These are phyloP conservation scores for Phyllostomus discolor DNA, from an alignment of 2,113 vertebrate genomes.

Conservation along the genomic window DNA sequence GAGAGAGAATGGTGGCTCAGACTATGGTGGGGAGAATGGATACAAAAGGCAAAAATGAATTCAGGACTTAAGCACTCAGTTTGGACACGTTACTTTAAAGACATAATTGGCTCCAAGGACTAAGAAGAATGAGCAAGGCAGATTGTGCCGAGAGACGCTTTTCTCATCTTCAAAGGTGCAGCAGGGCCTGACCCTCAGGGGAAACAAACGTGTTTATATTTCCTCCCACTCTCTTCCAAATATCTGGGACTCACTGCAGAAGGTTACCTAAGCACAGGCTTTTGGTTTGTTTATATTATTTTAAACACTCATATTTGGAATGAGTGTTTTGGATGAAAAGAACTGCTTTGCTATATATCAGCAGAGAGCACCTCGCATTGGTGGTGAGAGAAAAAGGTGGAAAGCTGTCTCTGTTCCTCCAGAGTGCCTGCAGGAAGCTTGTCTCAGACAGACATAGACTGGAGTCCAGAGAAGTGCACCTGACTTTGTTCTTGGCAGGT, in stretches of 20 bases:
- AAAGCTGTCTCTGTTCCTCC: background rate
- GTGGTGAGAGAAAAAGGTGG: background rate
- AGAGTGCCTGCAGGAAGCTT: background rate
- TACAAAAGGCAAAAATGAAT: background rate
- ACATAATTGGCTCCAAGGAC: background rate
- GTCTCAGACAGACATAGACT: background rate
- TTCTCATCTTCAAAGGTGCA: background rate
- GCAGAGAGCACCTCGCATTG: background rate
- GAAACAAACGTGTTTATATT: background rate
- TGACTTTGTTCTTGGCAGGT: background rate
- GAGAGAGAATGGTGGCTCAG: background rate
- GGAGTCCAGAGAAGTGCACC: background rate
- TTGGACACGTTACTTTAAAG: background rate
- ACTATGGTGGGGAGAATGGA: background rate
- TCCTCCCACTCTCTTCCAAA: background rate
- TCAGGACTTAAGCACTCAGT: background rate
- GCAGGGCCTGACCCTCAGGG: rapidly evolving
- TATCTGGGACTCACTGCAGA: background rate
- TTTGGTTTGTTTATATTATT: background rate
- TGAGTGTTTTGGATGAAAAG: background rate
- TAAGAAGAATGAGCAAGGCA: background rate
- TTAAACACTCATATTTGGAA: background rate
- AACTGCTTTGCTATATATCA: background rate
- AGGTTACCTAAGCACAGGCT: too few species aligned
- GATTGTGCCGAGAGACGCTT: rapidly evolving